Conservation (phyloP, 2,888 invertebrate genomes). For the Cephus sareptanus region DNA sequence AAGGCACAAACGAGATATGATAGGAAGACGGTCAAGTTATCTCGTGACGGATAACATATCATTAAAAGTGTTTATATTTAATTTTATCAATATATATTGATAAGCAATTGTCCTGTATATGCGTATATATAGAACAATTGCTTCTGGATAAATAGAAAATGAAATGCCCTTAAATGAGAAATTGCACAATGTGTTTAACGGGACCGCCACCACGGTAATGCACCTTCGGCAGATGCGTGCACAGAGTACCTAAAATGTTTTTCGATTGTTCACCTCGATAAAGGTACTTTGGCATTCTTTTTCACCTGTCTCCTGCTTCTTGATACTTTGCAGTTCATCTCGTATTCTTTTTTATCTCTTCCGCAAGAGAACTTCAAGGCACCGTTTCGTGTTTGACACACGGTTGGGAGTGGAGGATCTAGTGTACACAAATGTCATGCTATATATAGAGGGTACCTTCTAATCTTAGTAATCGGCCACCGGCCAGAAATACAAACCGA, state of each 20-base stretch:
- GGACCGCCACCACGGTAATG: too few species aligned
- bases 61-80: background rate
- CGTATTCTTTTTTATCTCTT: background rate
- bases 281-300: background rate
- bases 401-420: background rate
- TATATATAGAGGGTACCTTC: conserved; percentile 52
- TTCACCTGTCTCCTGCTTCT: background rate
- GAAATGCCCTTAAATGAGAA: background rate
- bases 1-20: background rate
- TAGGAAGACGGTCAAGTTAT: background rate
- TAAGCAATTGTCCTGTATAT: too few species aligned
- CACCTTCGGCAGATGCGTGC: background rate
- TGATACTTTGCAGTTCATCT: background rate
- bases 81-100: background rate
- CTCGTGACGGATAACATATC: background rate
- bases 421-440: conserved; percentile 55
- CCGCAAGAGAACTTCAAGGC: conserved; percentile 30
- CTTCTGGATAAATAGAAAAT: background rate
- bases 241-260: background rate
- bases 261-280: background rate
- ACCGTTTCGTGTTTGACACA: conserved; percentile 3
- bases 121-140: background rate
- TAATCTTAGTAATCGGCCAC: conserved; percentile 58
- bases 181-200: background rate
- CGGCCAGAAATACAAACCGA: conserved; percentile 48